phyloP scores from a whole-genome alignment of 2,797 vertebrate genomes.

The Hypotaenidia philippensis region DNA sequence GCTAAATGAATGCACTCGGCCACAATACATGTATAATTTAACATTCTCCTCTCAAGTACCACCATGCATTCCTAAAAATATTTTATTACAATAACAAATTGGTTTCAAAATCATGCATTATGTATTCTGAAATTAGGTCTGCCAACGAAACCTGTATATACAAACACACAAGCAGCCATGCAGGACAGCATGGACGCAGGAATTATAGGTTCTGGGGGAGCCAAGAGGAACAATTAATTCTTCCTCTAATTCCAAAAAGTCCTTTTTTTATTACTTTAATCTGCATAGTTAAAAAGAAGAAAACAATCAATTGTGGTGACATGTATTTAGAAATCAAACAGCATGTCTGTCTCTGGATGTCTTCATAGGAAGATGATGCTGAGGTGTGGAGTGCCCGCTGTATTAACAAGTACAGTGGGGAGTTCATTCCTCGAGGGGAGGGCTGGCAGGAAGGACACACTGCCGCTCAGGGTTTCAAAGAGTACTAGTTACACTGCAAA shows the following conservation, averaged over 20 bases:
- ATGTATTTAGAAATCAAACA: constrained; percentile 23
- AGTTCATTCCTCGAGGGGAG: constrained; percentile 24
- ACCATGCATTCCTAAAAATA: constrained; percentile 85
- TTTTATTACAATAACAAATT: constrained; percentile 90
- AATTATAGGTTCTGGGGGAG: constrained; percentile 24
- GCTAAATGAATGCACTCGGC: constrained; percentile 81
- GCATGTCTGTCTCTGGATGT: background rate
- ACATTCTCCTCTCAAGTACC: constrained; percentile 81
- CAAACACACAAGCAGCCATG: constrained; percentile 68
- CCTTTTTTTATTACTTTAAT: constrained; percentile 68
- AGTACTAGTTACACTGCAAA: background rate
- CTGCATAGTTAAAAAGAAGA: constrained; percentile 65
- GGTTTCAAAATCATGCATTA: constrained; percentile 87
- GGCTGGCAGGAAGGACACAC: constrained; percentile 19
- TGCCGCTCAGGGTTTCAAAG: constrained; percentile 36
- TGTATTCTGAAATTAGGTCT: constrained; percentile 87
- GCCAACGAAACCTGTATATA: constrained; percentile 77
- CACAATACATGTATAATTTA: constrained; percentile 87
- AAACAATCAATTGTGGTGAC: constrained; percentile 52
- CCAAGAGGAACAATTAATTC: constrained; percentile 56
- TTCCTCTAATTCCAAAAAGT: constrained; percentile 46
- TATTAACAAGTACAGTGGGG: constrained; percentile 7
- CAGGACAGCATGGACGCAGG: constrained; percentile 20
- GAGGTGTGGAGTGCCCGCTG: background rate
- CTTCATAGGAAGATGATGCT: background rate